Conservation (phyloP, 92 coral and sea anemone species). For the Bergia sp. region DNA sequence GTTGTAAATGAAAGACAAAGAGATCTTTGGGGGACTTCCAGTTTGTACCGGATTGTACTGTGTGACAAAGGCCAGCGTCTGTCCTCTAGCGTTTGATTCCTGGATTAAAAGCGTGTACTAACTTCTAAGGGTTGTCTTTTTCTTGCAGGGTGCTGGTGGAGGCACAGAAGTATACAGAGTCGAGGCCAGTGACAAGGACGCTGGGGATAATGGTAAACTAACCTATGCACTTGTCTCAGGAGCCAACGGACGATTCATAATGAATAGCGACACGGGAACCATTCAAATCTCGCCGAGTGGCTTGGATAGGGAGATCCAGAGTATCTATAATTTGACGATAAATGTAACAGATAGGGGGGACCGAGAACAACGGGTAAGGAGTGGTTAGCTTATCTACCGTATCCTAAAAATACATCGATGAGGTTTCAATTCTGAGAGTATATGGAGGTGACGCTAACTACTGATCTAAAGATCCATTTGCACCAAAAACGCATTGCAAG, state of each 20-base stretch:
- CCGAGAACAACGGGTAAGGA: slow-evolving; percentile 63
- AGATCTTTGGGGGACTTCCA: no score
- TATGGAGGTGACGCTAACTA: no score
- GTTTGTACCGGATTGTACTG: no score
- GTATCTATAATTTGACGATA: slow-evolving; percentile 69
- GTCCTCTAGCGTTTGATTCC: background rate
- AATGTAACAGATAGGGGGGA: slow-evolving; percentile 76
- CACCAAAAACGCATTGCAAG: no score
- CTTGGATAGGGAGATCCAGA: slow-evolving; percentile 75
- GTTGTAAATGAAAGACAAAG: no score
- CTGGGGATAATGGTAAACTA: slow-evolving; percentile 68
- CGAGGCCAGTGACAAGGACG: slow-evolving; percentile 73
- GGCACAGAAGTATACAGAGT: slow-evolving; percentile 57
- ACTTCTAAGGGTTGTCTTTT: background rate
- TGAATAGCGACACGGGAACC: slow-evolving; percentile 79
- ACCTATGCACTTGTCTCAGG: slow-evolving; percentile 74
- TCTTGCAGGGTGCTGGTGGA: slow-evolving; percentile 71
- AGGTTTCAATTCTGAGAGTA: no score
- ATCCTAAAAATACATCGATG: background rate
- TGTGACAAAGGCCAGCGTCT: no score
- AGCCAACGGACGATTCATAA: slow-evolving; percentile 66
- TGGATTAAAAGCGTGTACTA: no score
- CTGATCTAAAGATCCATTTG: no score
- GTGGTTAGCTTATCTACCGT: background rate
- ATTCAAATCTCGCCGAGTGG: slow-evolving; percentile 84